These are phyloP conservation scores for Drosophila melanosoma DNA, from an alignment of 2,888 invertebrate genomes.

Conservation along the genomic window DNA sequence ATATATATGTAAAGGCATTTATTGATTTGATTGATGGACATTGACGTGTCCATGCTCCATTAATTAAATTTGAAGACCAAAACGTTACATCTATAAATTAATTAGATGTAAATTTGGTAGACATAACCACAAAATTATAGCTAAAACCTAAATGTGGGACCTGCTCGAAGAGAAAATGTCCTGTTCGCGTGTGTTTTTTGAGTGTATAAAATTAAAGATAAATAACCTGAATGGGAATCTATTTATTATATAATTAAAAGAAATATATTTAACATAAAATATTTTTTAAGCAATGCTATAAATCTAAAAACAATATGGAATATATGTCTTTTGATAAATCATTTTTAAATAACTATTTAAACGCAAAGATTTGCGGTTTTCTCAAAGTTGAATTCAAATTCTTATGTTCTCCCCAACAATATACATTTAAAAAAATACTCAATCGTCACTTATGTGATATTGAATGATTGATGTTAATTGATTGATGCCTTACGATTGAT, in stretches of 20 bases:
- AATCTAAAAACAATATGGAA: not conserved
- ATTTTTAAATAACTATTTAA: not conserved
- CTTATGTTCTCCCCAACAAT: not conserved
- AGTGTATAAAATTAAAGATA: not conserved
- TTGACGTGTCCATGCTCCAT: slow-evolving; percentile 67
- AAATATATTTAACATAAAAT: not conserved
- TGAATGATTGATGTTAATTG: not conserved
- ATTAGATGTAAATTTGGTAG: slow-evolving; percentile 68
- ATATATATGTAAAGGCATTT: slow-evolving; percentile 27
- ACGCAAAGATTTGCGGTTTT: not conserved
- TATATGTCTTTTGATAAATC: not conserved
- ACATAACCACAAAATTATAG: slow-evolving; percentile 12
- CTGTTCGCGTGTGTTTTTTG: not conserved
- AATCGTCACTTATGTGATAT: not conserved
- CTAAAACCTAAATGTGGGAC: not conserved
- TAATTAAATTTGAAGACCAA: slow-evolving; percentile 57
- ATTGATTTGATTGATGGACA: slow-evolving; percentile 70
- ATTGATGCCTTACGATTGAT: not conserved
- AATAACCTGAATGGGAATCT: not conserved
- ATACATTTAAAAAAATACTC: not conserved
- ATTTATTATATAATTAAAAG: not conserved
- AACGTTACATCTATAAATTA: slow-evolving; percentile 51
- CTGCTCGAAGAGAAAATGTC: not conserved
- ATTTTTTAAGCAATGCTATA: not conserved
- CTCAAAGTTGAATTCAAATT: not conserved